Evolutionary conservation across 1,140 invertebrate species (phyloP).

Genomic region (Eciton burchellii): DNA sequence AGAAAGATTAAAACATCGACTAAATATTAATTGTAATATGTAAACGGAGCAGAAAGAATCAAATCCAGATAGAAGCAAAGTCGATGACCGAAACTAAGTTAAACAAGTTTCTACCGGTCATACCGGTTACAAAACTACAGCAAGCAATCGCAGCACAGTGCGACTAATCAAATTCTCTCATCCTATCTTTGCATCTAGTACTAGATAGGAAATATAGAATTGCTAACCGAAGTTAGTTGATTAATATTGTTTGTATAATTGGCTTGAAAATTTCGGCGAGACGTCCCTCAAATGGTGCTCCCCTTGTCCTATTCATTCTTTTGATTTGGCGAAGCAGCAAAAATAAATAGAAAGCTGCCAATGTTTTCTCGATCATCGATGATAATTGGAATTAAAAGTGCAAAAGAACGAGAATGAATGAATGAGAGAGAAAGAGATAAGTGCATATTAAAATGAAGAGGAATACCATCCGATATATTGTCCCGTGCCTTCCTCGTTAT

Average conservation of each 20-base stretch:
- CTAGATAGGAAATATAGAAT: not conserved
- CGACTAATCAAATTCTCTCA: not conserved
- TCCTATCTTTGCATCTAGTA: constrained; percentile 1
- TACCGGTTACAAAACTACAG: not conserved
- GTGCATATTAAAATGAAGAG: constrained; percentile 28
- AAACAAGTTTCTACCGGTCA: not conserved
- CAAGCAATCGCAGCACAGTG: not conserved
- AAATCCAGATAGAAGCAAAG: not conserved
- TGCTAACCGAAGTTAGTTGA: constrained; percentile 1
- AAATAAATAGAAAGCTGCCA: constrained; percentile 28
- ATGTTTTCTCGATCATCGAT: constrained; percentile 12
- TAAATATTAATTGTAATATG: constrained; percentile 12
- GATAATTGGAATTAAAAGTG: constrained; percentile 13
- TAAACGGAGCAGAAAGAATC: too few relatives aligned
- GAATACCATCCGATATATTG: constrained; percentile 71
- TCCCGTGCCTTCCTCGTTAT: constrained; percentile 80
- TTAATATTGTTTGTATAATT: not conserved
- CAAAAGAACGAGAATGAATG: not conserved
- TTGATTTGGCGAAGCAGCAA: constrained; percentile 25
- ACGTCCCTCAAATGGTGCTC: constrained; percentile 66
- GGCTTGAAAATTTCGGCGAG: constrained; percentile 33
- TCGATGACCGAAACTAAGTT: not conserved
- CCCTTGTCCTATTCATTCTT: constrained; percentile 26
- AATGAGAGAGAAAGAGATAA: constrained; percentile 10
- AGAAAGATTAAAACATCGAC: not conserved